phyloP scores from a whole-genome alignment of 2,888 invertebrate species.

The Plagodis pulveraria region DNA sequence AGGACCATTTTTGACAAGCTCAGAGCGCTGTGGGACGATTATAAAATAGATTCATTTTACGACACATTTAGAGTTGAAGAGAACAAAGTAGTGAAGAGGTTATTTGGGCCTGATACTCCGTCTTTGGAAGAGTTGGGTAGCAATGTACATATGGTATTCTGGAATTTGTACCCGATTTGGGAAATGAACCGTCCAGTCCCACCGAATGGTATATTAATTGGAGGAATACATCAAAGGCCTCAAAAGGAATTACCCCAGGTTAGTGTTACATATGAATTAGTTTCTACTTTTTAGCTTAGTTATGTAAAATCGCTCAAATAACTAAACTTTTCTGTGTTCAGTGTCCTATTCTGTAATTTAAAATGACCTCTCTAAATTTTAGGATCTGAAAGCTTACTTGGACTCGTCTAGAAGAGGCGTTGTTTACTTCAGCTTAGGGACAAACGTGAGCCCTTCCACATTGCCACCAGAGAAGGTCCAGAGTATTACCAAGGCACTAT shows the following conservation, averaged over 20 bases:
- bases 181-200: conserved; percentile 60
- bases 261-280: conserved; percentile 3
- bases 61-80: conserved; percentile 7
- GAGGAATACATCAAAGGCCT: conserved; percentile 63
- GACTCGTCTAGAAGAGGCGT: conserved; percentile 67
- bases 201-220: conserved; percentile 63
- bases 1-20: conserved; percentile 21
- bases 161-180: conserved; percentile 65
- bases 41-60: conserved; percentile 16
- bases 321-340: too few species aligned
- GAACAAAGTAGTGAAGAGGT: conserved; percentile 30
- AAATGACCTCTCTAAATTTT: conserved; percentile 25
- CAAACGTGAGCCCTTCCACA: conserved; percentile 56
- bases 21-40: conserved; percentile 18
- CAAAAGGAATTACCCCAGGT: conserved; percentile 59
- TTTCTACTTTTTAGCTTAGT: too few species aligned
- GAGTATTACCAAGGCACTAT: conserved; percentile 57
- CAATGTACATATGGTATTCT: conserved; percentile 57
- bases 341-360: too few species aligned
- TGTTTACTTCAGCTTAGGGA: conserved; percentile 73
- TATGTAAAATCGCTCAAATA: too few species aligned
- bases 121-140: conserved; percentile 40
- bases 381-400: conserved; percentile 63
- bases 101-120: conserved; percentile 39
- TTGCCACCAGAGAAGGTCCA: conserved; percentile 55